Evolutionary conservation across 2,797 vertebrate species (phyloP).

Genomic region (Poeciliopsis gracilis): DNA sequence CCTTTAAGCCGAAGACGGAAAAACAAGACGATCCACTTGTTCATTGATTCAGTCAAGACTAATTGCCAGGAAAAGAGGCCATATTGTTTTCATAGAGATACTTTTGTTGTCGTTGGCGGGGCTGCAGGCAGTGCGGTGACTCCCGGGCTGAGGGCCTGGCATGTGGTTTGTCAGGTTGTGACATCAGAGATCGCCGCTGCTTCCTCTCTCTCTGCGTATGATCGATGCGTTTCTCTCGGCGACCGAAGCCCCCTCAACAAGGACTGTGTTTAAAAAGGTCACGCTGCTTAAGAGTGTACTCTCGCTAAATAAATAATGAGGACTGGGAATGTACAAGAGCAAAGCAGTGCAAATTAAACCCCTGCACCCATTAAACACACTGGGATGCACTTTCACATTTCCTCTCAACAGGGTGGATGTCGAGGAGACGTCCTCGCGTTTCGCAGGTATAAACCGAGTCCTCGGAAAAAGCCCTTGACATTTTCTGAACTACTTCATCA

Average conservation of each 20-base stretch:
- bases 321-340: constrained; percentile 52
- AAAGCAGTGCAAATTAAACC: constrained; percentile 53
- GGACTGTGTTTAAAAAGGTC: constrained; percentile 60
- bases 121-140: constrained; percentile 27
- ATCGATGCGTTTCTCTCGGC: constrained; percentile 41
- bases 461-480: constrained; percentile 48
- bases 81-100: constrained; percentile 77
- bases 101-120: constrained; percentile 47
- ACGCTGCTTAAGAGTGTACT: constrained; percentile 55
- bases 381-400: constrained; percentile 40
- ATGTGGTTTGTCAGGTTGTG: constrained; percentile 59
- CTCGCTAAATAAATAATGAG: constrained; percentile 75
- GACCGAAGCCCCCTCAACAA: constrained; percentile 34
- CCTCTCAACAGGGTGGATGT: constrained; percentile 41
- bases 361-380: constrained; percentile 21
- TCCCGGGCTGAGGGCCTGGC: constrained; percentile 20
- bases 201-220: constrained; percentile 11
- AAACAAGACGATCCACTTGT: constrained; percentile 71
- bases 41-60: constrained; percentile 80
- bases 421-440: constrained; percentile 38
- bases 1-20: constrained; percentile 51
- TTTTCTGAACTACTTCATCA: constrained; percentile 44
- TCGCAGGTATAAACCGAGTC: constrained; percentile 41
- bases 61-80: constrained; percentile 79
- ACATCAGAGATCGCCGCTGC: constrained; percentile 42